Evolutionary conservation across 1,140 invertebrate genomes (phyloP), one percentile per base, ranked within the genome.

Genomic region (Antheraea mylitta): DNA sequence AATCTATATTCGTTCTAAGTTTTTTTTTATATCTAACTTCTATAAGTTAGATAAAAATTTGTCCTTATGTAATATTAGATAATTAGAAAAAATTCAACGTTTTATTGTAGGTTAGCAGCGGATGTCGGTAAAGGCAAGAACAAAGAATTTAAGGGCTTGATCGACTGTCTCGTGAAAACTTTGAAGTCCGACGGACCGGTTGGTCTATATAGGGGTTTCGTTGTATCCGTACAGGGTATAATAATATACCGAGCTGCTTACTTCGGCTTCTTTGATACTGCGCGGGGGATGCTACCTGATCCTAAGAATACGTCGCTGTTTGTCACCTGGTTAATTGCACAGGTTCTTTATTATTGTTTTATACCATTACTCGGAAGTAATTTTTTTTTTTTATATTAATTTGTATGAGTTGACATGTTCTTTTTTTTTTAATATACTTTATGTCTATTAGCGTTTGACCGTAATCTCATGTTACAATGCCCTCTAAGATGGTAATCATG

Each of bases 231-330:
- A 42, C 96, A 97, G 91, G 96, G 96, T 90, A 97, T 97, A 80
- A 96, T 97, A 66, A 96, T 97, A 86, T 97, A 97, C 86, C 94
- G 97, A 89, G 98, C 97, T 18, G 96, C 97, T 63, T 99, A 98
- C 93, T 99, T 99, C 85, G 98, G 98, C 75, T 96, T 97, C 92
- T 99, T 96, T 83, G 98, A 99, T 87, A 98, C 97, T 68, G 95
- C 97, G 72, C 97, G 97, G 90, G 97, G 96, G 74, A 96, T 98
- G 94, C 84, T 98, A 67, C 95, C 97, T 10, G 96, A 98, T 74
- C 95, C 96, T 8, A 96, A 96, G 91, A 96, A 97, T 81, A 96
- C 96, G 71, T 95, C 95, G 70, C 91, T 98, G 81, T 71, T 96
- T 36, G 82, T 96, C 62, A 96, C 96, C 22, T 98, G 96, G 95